Evolutionary conservation across 2,113 vertebrate species (phyloP).

Genomic region (Copsychus sechellarum): DNA sequence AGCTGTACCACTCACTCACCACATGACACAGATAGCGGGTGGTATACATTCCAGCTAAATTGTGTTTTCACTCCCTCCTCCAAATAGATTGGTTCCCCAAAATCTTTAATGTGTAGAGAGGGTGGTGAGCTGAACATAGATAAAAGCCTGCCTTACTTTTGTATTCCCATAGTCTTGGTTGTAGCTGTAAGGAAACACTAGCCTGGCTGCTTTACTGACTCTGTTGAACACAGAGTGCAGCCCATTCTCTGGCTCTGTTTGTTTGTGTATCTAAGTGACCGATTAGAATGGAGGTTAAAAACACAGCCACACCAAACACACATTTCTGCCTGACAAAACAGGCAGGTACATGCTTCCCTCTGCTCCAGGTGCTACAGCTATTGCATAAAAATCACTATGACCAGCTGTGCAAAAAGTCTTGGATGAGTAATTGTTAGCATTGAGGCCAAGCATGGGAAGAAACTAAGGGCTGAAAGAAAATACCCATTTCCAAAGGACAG

Average conservation of each 20-base stretch:
- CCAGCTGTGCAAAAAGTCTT: neutral
- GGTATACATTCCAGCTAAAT: neutral
- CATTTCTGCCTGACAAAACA: slow-evolving; percentile 22
- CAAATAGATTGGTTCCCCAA: neutral
- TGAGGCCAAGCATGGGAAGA: neutral
- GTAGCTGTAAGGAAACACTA: neutral
- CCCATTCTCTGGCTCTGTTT: slow-evolving; percentile 13
- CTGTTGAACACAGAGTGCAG: neutral
- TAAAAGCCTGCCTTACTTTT: neutral
- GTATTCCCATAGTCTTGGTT: neutral
- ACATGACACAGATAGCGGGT: neutral
- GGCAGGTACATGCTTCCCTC: slow-evolving; percentile 29
- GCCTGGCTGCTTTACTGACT: neutral
- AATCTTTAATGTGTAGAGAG: neutral
- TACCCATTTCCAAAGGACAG: neutral
- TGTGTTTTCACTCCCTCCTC: neutral
- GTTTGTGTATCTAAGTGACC: slow-evolving; percentile 55
- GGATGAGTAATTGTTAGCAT: neutral
- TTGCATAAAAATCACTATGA: neutral
- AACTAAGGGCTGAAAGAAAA: neutral
- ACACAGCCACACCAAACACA: slow-evolving; percentile 19
- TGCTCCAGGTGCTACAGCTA: neutral
- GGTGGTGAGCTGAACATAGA: neutral
- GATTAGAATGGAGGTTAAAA: neutral
- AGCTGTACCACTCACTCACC: neutral